These are phyloP conservation scores for Lasioglossum morio DNA, from an alignment of 2,888 invertebrate species.

Conservation along the genomic window DNA sequence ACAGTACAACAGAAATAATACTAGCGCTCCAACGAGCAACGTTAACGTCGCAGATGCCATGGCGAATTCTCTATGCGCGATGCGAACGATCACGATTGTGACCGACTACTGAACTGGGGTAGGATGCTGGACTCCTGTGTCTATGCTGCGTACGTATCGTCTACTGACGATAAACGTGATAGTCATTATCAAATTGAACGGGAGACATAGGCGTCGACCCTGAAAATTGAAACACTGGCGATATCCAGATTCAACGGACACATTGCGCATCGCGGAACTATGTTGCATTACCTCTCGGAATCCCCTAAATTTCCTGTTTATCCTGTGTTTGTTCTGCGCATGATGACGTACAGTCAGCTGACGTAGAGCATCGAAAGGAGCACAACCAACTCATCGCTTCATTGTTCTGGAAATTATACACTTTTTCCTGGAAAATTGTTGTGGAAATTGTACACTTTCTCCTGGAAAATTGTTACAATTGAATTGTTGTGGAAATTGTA, in stretches of 20 bases:
- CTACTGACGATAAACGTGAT: background rate
- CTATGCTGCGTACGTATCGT: too few relatives aligned
- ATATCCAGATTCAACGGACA: background rate
- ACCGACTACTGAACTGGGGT: too few relatives aligned
- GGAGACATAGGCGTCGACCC: background rate
- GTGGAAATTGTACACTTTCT: too few relatives aligned
- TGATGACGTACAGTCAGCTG: too few relatives aligned
- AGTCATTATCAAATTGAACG: background rate
- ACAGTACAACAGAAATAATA: constrained; percentile 19
- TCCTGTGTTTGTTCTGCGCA: too few relatives aligned
- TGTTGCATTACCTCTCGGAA: background rate
- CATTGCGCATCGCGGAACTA: background rate
- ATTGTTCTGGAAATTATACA: background rate
- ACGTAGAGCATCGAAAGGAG: too few relatives aligned
- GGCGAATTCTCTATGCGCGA: too few relatives aligned
- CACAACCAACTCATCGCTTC: background rate
- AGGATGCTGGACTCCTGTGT: background rate
- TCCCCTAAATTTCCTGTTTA: background rate
- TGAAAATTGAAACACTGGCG: background rate
- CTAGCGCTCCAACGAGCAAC: background rate
- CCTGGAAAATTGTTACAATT: too few relatives aligned
- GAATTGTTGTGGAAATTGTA: too few relatives aligned
- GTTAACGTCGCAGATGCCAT: constrained; percentile 27
- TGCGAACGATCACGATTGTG: fast-evolving
- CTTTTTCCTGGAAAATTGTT: too few relatives aligned